phyloP scores from a whole-genome alignment of 1,140 invertebrate genomes.

The Drosophila setifemur region DNA sequence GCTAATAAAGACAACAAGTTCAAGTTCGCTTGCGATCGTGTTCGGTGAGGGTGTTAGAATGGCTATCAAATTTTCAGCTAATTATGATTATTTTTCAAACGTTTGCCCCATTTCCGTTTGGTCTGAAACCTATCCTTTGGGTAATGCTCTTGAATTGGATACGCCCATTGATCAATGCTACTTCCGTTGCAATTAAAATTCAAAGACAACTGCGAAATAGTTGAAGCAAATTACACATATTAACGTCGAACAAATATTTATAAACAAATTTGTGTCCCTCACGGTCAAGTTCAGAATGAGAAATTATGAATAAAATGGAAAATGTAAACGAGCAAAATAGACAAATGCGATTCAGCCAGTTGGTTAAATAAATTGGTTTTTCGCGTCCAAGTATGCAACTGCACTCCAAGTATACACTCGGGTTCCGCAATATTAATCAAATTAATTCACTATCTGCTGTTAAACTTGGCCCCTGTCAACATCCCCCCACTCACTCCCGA shows the following conservation, averaged over 20 bases:
- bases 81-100: not conserved
- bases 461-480: slow-evolving; percentile 8
- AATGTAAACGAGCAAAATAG: not conserved
- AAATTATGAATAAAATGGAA: slow-evolving; percentile 17
- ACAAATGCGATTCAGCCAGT: slow-evolving; percentile 5
- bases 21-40: slow-evolving; percentile 23
- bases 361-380: slow-evolving; percentile 1
- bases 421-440: slow-evolving; percentile 11
- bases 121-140: slow-evolving; percentile 16
- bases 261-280: slow-evolving; percentile 38
- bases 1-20: slow-evolving; percentile 34
- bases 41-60: not conserved
- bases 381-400: slow-evolving; percentile 1
- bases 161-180: slow-evolving; percentile 1
- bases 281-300: slow-evolving; percentile 46
- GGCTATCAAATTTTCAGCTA: slow-evolving; percentile 4
- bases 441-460: slow-evolving; percentile 36
- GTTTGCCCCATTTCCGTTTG: slow-evolving; percentile 7
- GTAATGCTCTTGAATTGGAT: slow-evolving; percentile 20
- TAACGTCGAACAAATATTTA: not conserved
- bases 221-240: not conserved
- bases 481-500: not conserved
- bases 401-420: slow-evolving; percentile 15
- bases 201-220: slow-evolving; percentile 18
- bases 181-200: slow-evolving; percentile 23